Base-by-base conservation (phyloP, 2,888 invertebrate genomes). In the Druceiella hillmani region DNA sequence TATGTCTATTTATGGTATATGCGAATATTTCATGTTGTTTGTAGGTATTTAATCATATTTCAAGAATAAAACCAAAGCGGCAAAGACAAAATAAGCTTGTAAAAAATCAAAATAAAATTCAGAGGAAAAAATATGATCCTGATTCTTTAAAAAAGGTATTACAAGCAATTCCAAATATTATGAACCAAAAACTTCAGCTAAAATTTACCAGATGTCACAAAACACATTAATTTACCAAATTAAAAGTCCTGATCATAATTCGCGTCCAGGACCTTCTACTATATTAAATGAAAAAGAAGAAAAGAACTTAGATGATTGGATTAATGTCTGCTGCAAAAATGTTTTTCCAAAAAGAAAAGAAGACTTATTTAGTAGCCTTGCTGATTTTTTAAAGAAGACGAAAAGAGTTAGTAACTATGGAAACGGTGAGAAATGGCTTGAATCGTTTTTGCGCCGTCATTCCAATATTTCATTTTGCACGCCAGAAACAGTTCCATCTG, bases 401-500 rank as follows among this genome's bases (percentile, higher is more conserved):
- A n/a, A n/a, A n/a, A n/a, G n/a, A n/a, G n/a, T n/a, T n/a, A n/a
- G n/a, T n/a, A n/a, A n/a, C 29, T 54, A 53, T 34, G 36, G 43
- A 31, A 53, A 55, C 2, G 55, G 54, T 13, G 44, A 48, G 20
- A 48, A 48, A 9, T 59, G 56, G 55, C 55, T 50, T 43, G 50
- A 49, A 32, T 46, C 52, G 2, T 56, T 55, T 46, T 38, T 54
- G 24, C 43, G 50, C 28, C 43, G 56, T 25, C 52, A 57, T 45
- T 52, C 52, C 3, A 37, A 43, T 7, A 40, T 56, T 26, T 41
- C 44, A n/a, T 31, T 40, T 11, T 37, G 53, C 14, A 51, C 52
- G 25, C 31, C 52, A 2, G 55, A 58, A 50, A 50, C 51, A 30
- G 54, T 58, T 5, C 56, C 58, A 37, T 40, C 51, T 17, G 54